Percentiles rank a stretch among this genome's conserved stretches.
Evolutionary conservation across 2,888 invertebrate species (phyloP).

Genomic region (Drosophila pseudotakahashii): DNA sequence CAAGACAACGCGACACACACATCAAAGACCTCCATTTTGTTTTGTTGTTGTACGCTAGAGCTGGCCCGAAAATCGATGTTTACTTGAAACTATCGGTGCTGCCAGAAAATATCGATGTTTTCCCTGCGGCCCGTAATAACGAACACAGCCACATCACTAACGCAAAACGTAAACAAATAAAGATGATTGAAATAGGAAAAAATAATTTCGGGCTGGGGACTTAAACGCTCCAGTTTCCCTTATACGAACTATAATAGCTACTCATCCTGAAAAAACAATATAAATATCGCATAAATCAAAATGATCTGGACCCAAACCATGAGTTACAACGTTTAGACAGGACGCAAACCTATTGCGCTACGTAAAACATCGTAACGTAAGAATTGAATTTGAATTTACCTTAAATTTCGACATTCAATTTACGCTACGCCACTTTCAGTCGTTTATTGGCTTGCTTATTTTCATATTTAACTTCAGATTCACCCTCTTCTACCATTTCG

Average conservation of each 20-base stretch:
- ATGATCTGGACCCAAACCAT: too few relatives aligned
- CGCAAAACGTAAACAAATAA: too few relatives aligned
- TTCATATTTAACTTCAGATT: slow-evolving; percentile 14
- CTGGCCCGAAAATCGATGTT: background rate
- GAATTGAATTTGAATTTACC: background rate
- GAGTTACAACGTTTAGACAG: background rate
- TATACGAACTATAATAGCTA: too few relatives aligned
- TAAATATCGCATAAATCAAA: too few relatives aligned
- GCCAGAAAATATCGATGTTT: background rate
- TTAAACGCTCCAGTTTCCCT: too few relatives aligned
- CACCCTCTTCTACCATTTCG: slow-evolving; percentile 14
- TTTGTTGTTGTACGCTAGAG: slow-evolving; percentile 60
- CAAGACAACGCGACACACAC: slow-evolving; percentile 82
- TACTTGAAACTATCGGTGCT: too few relatives aligned
- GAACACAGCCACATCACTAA: too few relatives aligned
- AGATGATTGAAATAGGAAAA: too few relatives aligned
- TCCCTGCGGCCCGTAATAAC: too few relatives aligned
- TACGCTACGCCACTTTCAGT: slow-evolving; percentile 70
- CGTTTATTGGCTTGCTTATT: slow-evolving; percentile 52
- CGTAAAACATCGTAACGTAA: background rate
- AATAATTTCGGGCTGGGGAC: too few relatives aligned
- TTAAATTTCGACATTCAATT: slow-evolving; percentile 17
- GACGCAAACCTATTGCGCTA: background rate
- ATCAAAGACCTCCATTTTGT: slow-evolving; percentile 85
- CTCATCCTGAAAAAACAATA: too few relatives aligned